A percentile compares a stretch with the other conserved stretches of the same genome.
Evolutionary conservation across 2,888 invertebrate species (phyloP).

Genomic region (Morpho deidamia): DNA sequence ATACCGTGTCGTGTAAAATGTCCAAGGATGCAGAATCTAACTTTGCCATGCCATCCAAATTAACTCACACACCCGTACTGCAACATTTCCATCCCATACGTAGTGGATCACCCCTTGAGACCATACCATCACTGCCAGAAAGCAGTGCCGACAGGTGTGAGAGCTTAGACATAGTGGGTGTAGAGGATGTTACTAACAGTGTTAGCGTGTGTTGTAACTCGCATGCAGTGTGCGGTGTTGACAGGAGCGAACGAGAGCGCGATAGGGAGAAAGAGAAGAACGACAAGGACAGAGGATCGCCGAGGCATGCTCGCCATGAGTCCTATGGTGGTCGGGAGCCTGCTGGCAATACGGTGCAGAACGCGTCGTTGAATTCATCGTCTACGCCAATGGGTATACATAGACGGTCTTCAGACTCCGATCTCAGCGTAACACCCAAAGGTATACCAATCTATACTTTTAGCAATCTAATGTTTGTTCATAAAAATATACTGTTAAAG

Average conservation of each 20-base stretch:
- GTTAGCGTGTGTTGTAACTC: slow-evolving; percentile 75
- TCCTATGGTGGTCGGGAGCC: slow-evolving; percentile 72
- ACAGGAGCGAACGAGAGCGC: slow-evolving; percentile 58
- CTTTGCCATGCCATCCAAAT: slow-evolving; percentile 38
- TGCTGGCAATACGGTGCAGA: slow-evolving; percentile 43
- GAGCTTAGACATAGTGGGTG: slow-evolving; percentile 52
- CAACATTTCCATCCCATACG: slow-evolving; percentile 60
- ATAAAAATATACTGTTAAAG: too few species aligned
- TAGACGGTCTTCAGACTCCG: slow-evolving; percentile 94
- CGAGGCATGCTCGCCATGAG: slow-evolving; percentile 75
- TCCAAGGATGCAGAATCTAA: slow-evolving; percentile 48
- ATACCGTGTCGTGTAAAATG: slow-evolving; percentile 47
- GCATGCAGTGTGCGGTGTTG: slow-evolving; percentile 75
- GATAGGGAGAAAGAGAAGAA: slow-evolving; percentile 40
- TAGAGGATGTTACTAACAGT: slow-evolving; percentile 53
- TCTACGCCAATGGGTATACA: slow-evolving; percentile 79
- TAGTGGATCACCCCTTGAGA: slow-evolving; percentile 56
- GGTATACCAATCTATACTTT: slow-evolving; percentile 69
- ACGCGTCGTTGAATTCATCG: slow-evolving; percentile 61
- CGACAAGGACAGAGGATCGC: slow-evolving; percentile 56
- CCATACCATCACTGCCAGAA: slow-evolving; percentile 66
- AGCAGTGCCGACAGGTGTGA: slow-evolving; percentile 50
- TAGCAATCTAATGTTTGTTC: too few species aligned
- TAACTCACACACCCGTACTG: slow-evolving; percentile 47
- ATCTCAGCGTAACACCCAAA: slow-evolving; percentile 95